A percentile compares a stretch with the other conserved stretches of the same genome.
phyloP scores from a whole-genome alignment of 2,113 vertebrate species.

The Acanthisitta chloris region DNA sequence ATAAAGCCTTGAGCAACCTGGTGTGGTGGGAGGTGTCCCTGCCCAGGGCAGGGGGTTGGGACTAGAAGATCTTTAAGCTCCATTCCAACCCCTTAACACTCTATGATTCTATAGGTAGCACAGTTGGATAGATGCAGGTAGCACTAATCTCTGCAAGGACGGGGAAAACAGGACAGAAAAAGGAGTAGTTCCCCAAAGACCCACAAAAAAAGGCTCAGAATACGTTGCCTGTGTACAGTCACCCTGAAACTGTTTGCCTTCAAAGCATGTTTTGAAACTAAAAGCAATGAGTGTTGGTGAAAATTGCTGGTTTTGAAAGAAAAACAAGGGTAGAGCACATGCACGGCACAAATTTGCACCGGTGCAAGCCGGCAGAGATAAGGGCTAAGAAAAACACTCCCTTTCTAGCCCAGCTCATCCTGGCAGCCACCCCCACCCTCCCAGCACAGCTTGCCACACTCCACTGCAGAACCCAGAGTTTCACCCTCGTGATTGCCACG shows the following conservation, averaged over 20 bases:
- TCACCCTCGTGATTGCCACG: background rate
- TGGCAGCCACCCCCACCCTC: slow-evolving; percentile 1
- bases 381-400: slow-evolving; percentile 10
- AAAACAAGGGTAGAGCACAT: background rate
- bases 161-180: background rate
- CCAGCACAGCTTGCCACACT: slow-evolving; percentile 3
- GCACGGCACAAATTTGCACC: background rate
- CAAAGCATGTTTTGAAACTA: background rate
- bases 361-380: background rate
- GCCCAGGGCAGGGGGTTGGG: no score
- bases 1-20: no score
- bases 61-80: no score
- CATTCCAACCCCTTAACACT: no score
- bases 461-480: background rate
- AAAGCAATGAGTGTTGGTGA: background rate
- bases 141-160: background rate
- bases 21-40: no score
- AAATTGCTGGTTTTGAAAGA: background rate
- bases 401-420: background rate
- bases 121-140: background rate
- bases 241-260: background rate
- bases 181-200: background rate
- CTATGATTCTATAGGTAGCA: no score
- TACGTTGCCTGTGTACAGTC: accelerated
- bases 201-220: background rate